phyloP scores from a whole-genome alignment of 2,888 invertebrate species.

The Rotaria macrura region DNA sequence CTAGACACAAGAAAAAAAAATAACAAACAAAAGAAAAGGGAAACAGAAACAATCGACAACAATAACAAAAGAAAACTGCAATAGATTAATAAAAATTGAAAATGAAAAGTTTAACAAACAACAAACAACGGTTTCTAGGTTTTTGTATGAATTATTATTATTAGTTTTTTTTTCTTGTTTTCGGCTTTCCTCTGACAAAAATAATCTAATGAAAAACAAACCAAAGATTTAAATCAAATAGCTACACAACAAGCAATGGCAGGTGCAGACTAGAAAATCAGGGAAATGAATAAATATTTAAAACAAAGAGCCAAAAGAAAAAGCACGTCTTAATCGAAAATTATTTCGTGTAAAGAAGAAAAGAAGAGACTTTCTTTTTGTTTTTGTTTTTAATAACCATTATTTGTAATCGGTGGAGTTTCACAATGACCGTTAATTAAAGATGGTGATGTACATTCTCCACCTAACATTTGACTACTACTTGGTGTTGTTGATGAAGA shows the following conservation, averaged over 20 bases:
- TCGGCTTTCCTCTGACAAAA: not conserved
- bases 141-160: not conserved
- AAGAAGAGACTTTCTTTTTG: too few species aligned
- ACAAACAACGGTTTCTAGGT: not conserved
- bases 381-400: not conserved
- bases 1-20: not conserved
- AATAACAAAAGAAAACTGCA: not conserved
- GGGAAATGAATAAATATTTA: not conserved
- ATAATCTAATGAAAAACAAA: not conserved
- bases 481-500: constrained; percentile 7
- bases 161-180: not conserved
- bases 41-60: not conserved
- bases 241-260: not conserved
- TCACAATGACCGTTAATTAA: not conserved
- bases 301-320: not conserved
- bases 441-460: not conserved
- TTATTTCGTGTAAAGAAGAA: not conserved
- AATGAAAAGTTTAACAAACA: not conserved
- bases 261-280: not conserved
- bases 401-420: not conserved
- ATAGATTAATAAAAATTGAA: not conserved
- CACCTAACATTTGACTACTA: not conserved
- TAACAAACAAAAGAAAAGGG: not conserved
- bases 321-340: not conserved
- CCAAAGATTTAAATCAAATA: not conserved